Percentiles rank a stretch among this genome's conserved stretches.
Evolutionary conservation across 2,888 invertebrate species (phyloP).

Genomic region (Dromius quadrimaculatus): DNA sequence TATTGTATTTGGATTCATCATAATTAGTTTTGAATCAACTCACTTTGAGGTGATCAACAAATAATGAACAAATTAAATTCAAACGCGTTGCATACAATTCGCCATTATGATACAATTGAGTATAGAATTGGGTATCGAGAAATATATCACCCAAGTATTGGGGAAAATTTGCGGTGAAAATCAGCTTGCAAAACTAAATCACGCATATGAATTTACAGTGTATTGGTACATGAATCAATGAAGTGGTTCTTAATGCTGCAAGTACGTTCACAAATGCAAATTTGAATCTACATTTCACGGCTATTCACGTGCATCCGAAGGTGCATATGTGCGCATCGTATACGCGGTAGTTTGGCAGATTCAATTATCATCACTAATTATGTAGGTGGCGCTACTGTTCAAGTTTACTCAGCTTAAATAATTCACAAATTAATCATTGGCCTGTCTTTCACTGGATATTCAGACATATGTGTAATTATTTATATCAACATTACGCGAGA

Average conservation of each 20-base stretch:
- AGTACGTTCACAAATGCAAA: conserved; percentile 30
- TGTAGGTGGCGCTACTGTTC: conserved; percentile 34
- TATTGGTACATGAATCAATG: conserved; percentile 18
- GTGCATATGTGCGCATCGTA: conserved; percentile 25
- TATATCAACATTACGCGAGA: neutral
- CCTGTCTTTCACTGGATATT: conserved; percentile 30
- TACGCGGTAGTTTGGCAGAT: conserved; percentile 18
- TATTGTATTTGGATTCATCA: no score
- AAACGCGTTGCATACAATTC: neutral
- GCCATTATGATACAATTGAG: neutral
- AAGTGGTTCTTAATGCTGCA: conserved; percentile 26
- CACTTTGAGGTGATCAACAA: neutral
- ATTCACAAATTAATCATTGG: conserved; percentile 38
- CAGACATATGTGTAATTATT: conserved; percentile 13
- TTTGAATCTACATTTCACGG: conserved; percentile 23
- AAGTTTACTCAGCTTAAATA: conserved; percentile 44
- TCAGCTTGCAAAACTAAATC: conserved; percentile 15
- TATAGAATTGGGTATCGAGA: neutral
- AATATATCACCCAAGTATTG: neutral
- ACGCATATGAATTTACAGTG: conserved; percentile 32
- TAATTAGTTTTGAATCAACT: no score
- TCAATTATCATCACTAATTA: conserved; percentile 48
- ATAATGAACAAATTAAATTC: conserved; percentile 8
- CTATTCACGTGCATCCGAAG: conserved; percentile 14
- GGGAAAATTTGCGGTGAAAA: neutral